Base-by-base conservation (phyloP, 2,113 vertebrate genomes). In the Lucifuga dentata region DNA sequence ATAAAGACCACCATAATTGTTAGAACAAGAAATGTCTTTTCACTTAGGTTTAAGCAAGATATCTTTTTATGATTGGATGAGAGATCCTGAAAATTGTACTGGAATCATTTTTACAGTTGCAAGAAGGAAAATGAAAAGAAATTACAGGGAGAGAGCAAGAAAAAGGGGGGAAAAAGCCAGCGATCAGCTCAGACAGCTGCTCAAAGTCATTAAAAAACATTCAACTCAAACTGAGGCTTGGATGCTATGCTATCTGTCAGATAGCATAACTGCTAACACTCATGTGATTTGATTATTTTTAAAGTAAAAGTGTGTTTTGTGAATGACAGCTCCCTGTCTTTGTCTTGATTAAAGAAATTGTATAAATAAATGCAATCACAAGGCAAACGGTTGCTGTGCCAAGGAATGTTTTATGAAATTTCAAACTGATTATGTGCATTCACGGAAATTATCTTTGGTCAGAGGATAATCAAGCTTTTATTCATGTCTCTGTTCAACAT, bases 351-450 rank as follows among this genome's bases (percentile, higher is more conserved):
- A 7, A 7, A 24, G 38, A 41, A 26, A 40, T 15, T 17, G n/a
- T 33, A 5, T 10, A 62, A 59, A 76, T 61, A 59, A 72, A 70
- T 63, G 12, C 49, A 64, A 84, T 84, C 72, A 74, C 66, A 67
- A 46, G 85, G 78, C 70, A 51, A 33, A 48, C 24, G 3, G 11
- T n/a, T n/a, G 51, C 15, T 1, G 5, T 60, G 23, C 33, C 17
- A 29, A 16, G 29, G 8, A 11, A 45, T 15, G 19, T 12, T 55
- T 68, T 43, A 21, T 21, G 5, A 70, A 46, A 80, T 26, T 29
- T 57, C 58, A 79, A 70, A 69, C 33, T 44, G 61, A 71, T 80
- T 72, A 65, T 50, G 56, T 51, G 45, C 53, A 48, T 75, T 58
- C 32, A 5, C 66, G 56, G 57, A 38, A 52, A n/a, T 55, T 45